Conservation (phyloP, 2,113 vertebrate species). For the Bos taurus region DNA sequence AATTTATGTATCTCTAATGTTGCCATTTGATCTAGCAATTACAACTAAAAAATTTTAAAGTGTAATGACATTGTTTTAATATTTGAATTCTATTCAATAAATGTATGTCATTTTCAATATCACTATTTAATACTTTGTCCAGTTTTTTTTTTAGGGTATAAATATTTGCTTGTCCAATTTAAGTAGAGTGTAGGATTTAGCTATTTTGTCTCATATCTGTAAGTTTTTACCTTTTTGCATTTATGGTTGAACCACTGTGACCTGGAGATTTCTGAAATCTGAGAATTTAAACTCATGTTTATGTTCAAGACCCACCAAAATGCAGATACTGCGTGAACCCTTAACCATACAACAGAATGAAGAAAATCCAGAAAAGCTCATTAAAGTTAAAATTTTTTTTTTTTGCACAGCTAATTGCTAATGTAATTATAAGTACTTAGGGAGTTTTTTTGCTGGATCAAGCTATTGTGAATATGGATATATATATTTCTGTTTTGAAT, state of each 20-base stretch:
- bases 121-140: neutral
- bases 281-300: neutral
- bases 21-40: neutral
- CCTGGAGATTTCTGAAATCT: neutral
- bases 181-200: neutral
- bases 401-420: neutral
- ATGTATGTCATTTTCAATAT: neutral
- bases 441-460: neutral
- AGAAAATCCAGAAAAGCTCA: neutral
- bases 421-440: neutral
- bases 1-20: neutral
- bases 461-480: neutral
- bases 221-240: neutral
- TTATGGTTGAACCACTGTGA: neutral
- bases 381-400: neutral
- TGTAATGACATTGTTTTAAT: neutral
- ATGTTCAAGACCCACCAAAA: neutral
- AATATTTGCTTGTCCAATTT: neutral
- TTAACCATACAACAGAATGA: neutral
- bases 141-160: neutral
- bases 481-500: conserved; percentile 5
- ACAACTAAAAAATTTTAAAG: neutral
- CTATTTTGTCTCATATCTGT: neutral
- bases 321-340: neutral
- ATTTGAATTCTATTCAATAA: neutral